phyloP scores from a whole-genome alignment of 2,888 invertebrate genomes.

The Beris morrisii region DNA sequence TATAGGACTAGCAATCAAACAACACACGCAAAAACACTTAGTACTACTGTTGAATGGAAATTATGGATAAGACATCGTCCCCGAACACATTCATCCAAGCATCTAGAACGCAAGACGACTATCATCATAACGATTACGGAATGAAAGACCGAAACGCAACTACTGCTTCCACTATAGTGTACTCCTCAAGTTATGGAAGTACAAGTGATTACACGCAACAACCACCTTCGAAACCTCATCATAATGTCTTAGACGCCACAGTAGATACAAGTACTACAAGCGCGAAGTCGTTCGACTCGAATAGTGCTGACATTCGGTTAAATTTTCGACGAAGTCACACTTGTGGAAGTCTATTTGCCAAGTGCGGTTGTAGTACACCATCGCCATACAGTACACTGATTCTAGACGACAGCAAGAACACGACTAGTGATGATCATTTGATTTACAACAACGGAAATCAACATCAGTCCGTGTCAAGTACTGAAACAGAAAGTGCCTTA shows the following conservation, averaged over 20 bases:
- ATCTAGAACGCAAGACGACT: background rate
- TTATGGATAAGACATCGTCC: slow-evolving; percentile 5
- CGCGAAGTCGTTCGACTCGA: slow-evolving; percentile 8
- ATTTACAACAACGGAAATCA: background rate
- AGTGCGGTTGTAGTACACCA: slow-evolving; percentile 47
- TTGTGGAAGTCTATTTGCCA: slow-evolving; percentile 51
- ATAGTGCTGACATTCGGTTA: slow-evolving; percentile 42
- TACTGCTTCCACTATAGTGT: slow-evolving; percentile 20
- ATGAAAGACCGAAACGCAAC: slow-evolving; percentile 8
- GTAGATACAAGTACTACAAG: slow-evolving; percentile 1
- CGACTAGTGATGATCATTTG: slow-evolving; percentile 6
- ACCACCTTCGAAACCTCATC: background rate
- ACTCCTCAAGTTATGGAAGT: slow-evolving; percentile 16
- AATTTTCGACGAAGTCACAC: slow-evolving; percentile 50
- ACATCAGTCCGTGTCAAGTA: background rate
- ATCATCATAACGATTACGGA: slow-evolving; percentile 4
- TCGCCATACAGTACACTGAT: slow-evolving; percentile 21
- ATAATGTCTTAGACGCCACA: slow-evolving; percentile 1
- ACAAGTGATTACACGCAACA: slow-evolving; percentile 12
- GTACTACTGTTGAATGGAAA: slow-evolving; percentile 24
- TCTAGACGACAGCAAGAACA: slow-evolving; percentile 2
- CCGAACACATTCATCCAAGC: slow-evolving; percentile 8
- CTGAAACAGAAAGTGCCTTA: slow-evolving; percentile 1
- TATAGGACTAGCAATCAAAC: slow-evolving; percentile 3
- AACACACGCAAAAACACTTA: slow-evolving; percentile 18